Evolutionary conservation across 2,113 vertebrate species (phyloP), one percentile per base, ranked within the genome.

Genomic region (Narcine bancroftii): DNA sequence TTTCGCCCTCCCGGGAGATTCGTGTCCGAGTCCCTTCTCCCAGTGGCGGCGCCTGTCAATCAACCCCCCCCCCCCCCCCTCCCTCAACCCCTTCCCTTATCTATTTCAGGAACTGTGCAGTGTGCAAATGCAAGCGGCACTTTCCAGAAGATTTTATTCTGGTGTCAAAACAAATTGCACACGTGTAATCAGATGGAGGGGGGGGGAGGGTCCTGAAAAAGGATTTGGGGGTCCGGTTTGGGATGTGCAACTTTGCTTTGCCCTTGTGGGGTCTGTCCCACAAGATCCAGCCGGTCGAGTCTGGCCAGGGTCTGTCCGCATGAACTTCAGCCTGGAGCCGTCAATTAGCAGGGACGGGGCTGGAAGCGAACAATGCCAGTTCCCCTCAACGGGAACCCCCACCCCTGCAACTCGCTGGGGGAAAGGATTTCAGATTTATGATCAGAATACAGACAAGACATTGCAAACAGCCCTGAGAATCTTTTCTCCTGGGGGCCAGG

Each of bases 61-160:
- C 87, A 66, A 45, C 39, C 6, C 87, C 36, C 85, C 60, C 42
- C 42, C 63, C 65, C 50, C 36, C 66, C 24, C 66, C 21, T 15
- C 17, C 9, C 17, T 2, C 17, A 4, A 63, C 1, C n/a, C n/a
- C 0, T 45, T 73, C 21, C 42, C 76, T 19, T 39, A 26, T 47
- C 89, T 91, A 91, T 91, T 91, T 91, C 69, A 91, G 26, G 89
- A 47, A 47, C 63, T 11, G 11, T 66, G 60, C 65, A 15, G 39
- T 69, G 63, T 91, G 89, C 63, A 91, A 91, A 69, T 66, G 1
- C 42, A 42, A 47, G 7, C 26, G 76, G 53, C 81, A 36, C 81
- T 87, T 87, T 87, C 53, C 53, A 39, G 36, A 36, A 87, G 33
- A 9, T n/a, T 21, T 60, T 6, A 15, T n/a, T 3, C 47, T 56